Evolutionary conservation across 1,140 invertebrate species (phyloP), one percentile per base, ranked within the genome.

Genomic region (Tetramorium simillimum): DNA sequence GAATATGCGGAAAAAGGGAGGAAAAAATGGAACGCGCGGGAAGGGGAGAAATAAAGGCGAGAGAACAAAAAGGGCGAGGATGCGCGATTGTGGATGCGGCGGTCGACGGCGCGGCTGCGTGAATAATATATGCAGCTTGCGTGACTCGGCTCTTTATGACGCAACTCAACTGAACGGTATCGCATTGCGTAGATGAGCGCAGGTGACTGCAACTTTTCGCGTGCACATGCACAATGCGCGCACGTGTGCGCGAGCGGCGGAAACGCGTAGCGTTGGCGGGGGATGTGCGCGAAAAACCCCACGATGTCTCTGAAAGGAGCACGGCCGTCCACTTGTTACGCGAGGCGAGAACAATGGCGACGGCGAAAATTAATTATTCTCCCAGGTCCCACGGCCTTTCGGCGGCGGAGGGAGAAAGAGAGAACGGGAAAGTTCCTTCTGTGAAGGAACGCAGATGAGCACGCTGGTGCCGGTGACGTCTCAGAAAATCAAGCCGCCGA

Each of bases 111-210:
- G 76, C 24, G 37, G 51, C 85, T 21, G 40, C 77, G 77, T 87
- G 80, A 87, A 87, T 87, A 87, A 87, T 87, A 87, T 87, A 87
- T 87, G 73, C 82, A 49, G 82, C 65, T 86, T 58, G 86, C 86
- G 86, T 88, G 86, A 88, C 86, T 86, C 49, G 63, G 73, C 73
- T 86, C 65, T 86, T 88, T 86, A 88, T 86, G 82, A 88, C 73
- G 73, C 73, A 70, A 78, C 72, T 24, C 43, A 85, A 87, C 63
- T n/a, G 53, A 86, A 86, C 53, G 65, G 65, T 88, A 88, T 88
- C 73, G 63, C 63, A 77, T 78, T 88, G 82, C 86, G 49, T 58
- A 75, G 51, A 76, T 10, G 40, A 33, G 33, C 33, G 51, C 76
- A 46, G 24, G 63, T 80, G 62, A 69, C 85, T 80, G 18, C 40